Base-by-base conservation (phyloP, 2,888 invertebrate genomes). In the Acleris holmiana region DNA sequence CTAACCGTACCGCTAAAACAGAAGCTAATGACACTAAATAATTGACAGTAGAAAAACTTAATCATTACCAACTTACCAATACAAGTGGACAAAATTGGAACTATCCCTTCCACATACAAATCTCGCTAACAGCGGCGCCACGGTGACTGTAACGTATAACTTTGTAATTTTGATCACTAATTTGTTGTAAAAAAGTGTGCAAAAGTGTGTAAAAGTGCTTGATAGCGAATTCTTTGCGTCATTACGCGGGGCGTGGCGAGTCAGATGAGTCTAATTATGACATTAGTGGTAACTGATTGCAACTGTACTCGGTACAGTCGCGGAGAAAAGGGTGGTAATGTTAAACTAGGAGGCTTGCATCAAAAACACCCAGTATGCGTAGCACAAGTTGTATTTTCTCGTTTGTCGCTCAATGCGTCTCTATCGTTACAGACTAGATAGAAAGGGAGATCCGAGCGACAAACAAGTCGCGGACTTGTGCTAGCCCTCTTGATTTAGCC, bases 281-380 rank as follows among this genome's bases (percentile, higher is more conserved):
- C 73, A 71, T 75, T 73, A 71, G 67, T 64, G 71, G 67, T 71
- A 49, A 60, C 49, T 64, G 64, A 67, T 70, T 71, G 67, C 67
- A 46, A 68, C 53, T 55, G 62, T 58, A 66, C 59, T 54, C 54
- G 46, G 67, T 50, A 61, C 29, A 55, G 56, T 59, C 50, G 44
- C 10, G 7, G 6, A 19, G 21, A 25, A 35, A 54, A 47, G 29
- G 6, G 8, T 18, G 41, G 8, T 53, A 10, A 48, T 8, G 10
- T 2, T 47, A 18, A 1, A 47, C 23, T 17, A 50, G 23, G 4
- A 17, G 8, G 23, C 2, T 25, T 25, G 44, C 6, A 44, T 4
- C 5, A 35, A 35, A n/a, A n/a, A n/a, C n/a, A n/a, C n/a, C n/a
- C n/a, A n/a, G n/a, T n/a, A n/a, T n/a, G n/a, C n/a, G n/a, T n/a